Conservation (phyloP, 2,797 vertebrate species). For the Acipenser oxyrinchus region DNA sequence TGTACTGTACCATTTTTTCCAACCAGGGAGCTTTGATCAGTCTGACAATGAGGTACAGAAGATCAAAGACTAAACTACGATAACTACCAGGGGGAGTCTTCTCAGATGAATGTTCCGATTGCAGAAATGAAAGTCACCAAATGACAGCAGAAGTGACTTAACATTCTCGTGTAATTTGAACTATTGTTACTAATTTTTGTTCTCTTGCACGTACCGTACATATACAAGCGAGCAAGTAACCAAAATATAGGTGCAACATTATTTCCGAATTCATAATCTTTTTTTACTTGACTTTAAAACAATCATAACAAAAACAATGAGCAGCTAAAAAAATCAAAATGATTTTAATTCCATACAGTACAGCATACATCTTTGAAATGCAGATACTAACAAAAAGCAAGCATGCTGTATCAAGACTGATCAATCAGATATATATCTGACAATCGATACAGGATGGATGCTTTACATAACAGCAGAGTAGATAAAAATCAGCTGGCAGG, state of each 20-base stretch:
- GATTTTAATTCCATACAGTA: conserved; percentile 5
- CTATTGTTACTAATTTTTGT: not conserved
- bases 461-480: not conserved
- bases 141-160: not conserved
- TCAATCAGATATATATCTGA: too few relatives aligned
- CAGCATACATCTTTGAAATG: not conserved
- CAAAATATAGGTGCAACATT: too few relatives aligned
- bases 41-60: too few relatives aligned
- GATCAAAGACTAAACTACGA: too few relatives aligned
- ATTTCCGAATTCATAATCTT: too few relatives aligned
- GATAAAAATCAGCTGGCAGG: not conserved
- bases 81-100: too few relatives aligned
- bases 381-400: not conserved
- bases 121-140: conserved; percentile 6
- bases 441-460: not conserved
- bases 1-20: conserved; percentile 1
- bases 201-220: too few relatives aligned
- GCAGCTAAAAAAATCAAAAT: too few relatives aligned
- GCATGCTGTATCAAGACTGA: too few relatives aligned
- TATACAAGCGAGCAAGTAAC: too few relatives aligned
- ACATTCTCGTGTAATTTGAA: conserved; percentile 7
- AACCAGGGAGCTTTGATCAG: conserved; percentile 1
- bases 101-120: conserved; percentile 1
- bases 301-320: too few relatives aligned
- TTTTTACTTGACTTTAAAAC: too few relatives aligned